Base-by-base conservation (phyloP, 1,140 invertebrate genomes). In the Drosophila pectinifera region DNA sequence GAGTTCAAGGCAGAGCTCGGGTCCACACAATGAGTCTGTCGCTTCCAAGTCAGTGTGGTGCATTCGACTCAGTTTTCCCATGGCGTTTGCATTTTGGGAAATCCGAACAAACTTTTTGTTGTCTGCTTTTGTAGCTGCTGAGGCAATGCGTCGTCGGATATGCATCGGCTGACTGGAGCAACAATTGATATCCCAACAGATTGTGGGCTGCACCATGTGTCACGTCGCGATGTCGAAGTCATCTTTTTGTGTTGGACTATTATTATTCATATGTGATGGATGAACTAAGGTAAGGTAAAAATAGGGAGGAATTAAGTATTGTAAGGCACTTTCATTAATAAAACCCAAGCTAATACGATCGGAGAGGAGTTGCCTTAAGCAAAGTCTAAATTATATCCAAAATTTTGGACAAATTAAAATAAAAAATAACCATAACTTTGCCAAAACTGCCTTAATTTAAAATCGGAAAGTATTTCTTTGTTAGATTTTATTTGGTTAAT, bases 151-250 rank as follows among this genome's bases (percentile, higher is more conserved):
- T 70, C 26, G 67, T 57, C 41, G 67, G 67, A 70, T 70, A 70
- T 70, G 51, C 64, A 70, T 70, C 67, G 53, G 26, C 38, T 68
- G 41, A 39, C 42, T 48, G 64, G 64, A 24, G 67, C 20, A 70
- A 70, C 67, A 70, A 69, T 56, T 70, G 64, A 69, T 70, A 69
- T 69, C 31, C 63, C 63, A 69, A 34, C 64, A 16, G 49, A 68
- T 69, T 46, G 65, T 70, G 67, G 64, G 67, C 64, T 69, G 64
- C 14, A 26, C 48, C 62, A 36, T 55, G 41, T 68, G 64, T 70
- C 67, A 57, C 54, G 48, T 28, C 53, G 18, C 34, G 64, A 70
- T 70, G 46, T 70, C 34, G 49, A 46, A 70, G 64, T 48, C 51
- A 24, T 16, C 49, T 70, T 69, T 67, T 69, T 46, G 41, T 57